Conservation (phyloP, 23 tunicate species). For the Oikopleura dioica region DNA sequence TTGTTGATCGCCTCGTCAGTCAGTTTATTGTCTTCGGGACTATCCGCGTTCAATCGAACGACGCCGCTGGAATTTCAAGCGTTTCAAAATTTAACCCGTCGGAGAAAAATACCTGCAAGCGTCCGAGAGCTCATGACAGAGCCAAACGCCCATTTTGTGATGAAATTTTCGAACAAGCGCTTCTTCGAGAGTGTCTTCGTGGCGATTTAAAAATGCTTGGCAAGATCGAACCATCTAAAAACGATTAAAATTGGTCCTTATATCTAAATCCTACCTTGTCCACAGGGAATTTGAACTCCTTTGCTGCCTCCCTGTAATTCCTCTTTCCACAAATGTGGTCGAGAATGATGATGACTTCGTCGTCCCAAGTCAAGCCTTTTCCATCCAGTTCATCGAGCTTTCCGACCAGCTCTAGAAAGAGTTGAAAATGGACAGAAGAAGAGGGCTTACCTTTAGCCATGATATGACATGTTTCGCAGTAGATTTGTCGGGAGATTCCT, state of each 20-base stretch:
- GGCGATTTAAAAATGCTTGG: neutral
- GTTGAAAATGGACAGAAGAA: too few relatives aligned
- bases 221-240: constrained; percentile 9
- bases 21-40: constrained; percentile 5
- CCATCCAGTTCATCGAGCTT: neutral
- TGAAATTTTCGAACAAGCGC: constrained; percentile 4
- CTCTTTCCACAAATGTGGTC: constrained; percentile 9
- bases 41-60: neutral
- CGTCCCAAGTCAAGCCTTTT: neutral
- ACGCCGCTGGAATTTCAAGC: too few relatives aligned
- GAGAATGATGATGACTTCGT: constrained; percentile 6
- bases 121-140: neutral
- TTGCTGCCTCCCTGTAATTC: neutral
- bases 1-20: constrained; percentile 11
- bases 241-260: too few relatives aligned
- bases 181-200: constrained; percentile 1
- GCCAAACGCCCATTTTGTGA: constrained; percentile 14
- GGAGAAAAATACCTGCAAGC: too few relatives aligned
- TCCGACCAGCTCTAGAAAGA: neutral
- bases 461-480: constrained; percentile 10
- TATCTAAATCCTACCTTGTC: too few relatives aligned
- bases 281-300: neutral
- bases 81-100: too few relatives aligned
- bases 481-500: neutral
- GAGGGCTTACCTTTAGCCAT: too few relatives aligned